These are phyloP conservation scores for Notothenia rossii DNA, from an alignment of 2,113 vertebrate species.

Conservation along the genomic window DNA sequence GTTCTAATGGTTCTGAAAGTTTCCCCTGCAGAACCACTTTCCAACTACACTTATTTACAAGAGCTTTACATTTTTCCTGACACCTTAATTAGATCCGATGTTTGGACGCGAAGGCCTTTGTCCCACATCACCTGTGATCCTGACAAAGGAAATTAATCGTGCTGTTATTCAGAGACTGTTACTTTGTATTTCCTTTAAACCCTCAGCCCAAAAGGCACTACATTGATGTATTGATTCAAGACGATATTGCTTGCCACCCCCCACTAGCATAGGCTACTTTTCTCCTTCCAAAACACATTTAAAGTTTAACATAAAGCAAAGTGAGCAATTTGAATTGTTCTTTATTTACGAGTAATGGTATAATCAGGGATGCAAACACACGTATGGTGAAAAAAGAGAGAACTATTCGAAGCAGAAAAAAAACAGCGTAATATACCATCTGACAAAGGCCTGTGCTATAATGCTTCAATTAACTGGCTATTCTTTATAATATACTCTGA, in stretches of 20 bases:
- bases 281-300: neutral
- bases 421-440: too few relatives aligned
- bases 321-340: neutral
- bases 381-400: too few relatives aligned
- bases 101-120: conserved; percentile 9
- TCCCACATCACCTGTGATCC: conserved; percentile 31
- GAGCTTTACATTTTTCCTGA: conserved; percentile 41
- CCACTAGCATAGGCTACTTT: neutral
- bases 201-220: neutral
- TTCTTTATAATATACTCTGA: too few relatives aligned
- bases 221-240: neutral
- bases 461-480: too few relatives aligned
- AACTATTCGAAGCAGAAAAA: too few relatives aligned
- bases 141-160: conserved; percentile 33
- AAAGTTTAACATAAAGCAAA: neutral
- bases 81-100: conserved; percentile 49
- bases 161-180: conserved; percentile 18
- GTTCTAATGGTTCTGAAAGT: neutral
- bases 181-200: conserved; percentile 13
- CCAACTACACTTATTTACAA: conserved; percentile 16
- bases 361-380: too few relatives aligned
- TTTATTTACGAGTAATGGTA: neutral
- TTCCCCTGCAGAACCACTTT: conserved; percentile 26
- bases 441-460: too few relatives aligned
- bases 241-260: neutral